Percentiles rank a stretch among this genome's conserved stretches.
phyloP scores from a whole-genome alignment of 2,888 invertebrate genomes.

The Dryobota labecula region DNA sequence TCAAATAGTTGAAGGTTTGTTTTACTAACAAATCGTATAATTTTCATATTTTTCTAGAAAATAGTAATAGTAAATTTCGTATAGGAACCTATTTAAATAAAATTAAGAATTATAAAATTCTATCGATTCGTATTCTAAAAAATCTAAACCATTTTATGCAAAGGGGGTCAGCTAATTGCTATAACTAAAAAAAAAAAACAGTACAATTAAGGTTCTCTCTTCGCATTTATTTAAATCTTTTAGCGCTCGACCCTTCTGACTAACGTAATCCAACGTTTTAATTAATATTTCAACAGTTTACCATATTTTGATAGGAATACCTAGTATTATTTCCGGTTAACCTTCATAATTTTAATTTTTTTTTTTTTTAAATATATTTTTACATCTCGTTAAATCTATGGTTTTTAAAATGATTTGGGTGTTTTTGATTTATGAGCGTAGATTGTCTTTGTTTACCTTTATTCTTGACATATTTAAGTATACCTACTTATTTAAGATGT shows the following conservation, averaged over 20 bases:
- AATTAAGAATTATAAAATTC: too few species aligned
- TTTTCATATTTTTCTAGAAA: too few species aligned
- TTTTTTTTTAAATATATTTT: neutral
- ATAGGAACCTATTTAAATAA: too few species aligned
- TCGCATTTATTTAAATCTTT: conserved; percentile 68
- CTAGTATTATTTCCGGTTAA: conserved; percentile 17
- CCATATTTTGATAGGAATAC: conserved; percentile 46
- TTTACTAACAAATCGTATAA: too few species aligned
- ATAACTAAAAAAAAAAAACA: conserved; percentile 14
- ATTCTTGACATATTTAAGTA: too few species aligned
- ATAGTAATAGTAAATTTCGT: too few species aligned
- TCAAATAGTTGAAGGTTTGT: too few species aligned
- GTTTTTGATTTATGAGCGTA: neutral
- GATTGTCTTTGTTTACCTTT: too few species aligned
- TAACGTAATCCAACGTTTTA: conserved; percentile 38
- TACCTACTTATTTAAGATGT: too few species aligned
- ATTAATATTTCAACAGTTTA: conserved; percentile 53
- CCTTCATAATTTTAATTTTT: neutral
- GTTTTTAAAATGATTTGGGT: neutral
- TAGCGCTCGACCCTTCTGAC: conserved; percentile 57
- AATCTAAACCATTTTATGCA: too few species aligned
- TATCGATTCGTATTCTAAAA: too few species aligned
- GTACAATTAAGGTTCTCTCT: conserved; percentile 44
- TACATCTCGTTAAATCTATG: neutral
- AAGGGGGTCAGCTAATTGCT: conserved; percentile 2